A percentile compares a stretch with the other conserved stretches of the same genome.
Conservation (phyloP, 2,797 vertebrate genomes). For the Octomys mimax region DNA sequence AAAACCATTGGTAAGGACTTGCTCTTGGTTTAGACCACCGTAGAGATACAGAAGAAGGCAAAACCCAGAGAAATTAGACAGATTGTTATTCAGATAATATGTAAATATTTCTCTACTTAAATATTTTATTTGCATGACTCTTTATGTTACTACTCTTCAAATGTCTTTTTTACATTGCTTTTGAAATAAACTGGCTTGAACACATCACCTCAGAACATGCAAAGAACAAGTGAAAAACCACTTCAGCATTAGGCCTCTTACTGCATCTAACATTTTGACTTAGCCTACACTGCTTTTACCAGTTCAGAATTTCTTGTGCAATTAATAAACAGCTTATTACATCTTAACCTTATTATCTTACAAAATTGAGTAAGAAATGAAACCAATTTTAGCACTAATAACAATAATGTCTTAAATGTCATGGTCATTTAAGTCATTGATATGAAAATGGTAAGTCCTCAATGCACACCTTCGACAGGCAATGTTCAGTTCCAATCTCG, state of each 20-base stretch:
- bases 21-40: not conserved
- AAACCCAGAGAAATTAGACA: not conserved
- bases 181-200: not conserved
- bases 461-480: not conserved
- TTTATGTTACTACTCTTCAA: not conserved
- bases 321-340: conserved; percentile 3
- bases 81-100: not conserved
- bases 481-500: not conserved
- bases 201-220: not conserved
- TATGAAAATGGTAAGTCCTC: not conserved
- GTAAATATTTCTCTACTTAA: not conserved
- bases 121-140: not conserved
- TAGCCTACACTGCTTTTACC: not conserved
- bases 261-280: not conserved
- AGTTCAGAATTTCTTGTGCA: not conserved
- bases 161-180: not conserved
- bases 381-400: not conserved
- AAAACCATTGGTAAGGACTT: no score
- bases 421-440: not conserved
- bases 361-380: not conserved
- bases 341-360: not conserved
- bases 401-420: not conserved
- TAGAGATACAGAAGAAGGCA: not conserved
- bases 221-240: not conserved
- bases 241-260: not conserved